Conservation (phyloP, 2,888 invertebrate genomes). For the Lysandra bellargus region DNA sequence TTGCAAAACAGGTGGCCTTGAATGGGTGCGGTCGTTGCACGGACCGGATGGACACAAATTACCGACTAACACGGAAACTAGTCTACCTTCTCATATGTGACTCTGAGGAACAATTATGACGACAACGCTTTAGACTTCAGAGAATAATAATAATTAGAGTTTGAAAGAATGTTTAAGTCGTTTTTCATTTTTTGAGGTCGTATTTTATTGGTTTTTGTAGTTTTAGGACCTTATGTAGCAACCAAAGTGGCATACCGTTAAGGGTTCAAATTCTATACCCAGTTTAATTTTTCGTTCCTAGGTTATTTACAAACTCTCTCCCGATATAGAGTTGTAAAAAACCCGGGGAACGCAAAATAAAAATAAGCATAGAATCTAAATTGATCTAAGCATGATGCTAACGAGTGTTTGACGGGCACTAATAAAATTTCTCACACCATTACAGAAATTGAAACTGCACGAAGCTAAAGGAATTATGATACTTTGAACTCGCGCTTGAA, state of each 20-base stretch:
- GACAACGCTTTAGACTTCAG: neutral
- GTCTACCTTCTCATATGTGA: constrained; percentile 41
- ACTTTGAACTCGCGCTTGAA: neutral
- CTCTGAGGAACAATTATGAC: neutral
- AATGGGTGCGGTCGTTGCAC: constrained; percentile 55
- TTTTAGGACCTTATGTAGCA: neutral
- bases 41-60: constrained; percentile 52
- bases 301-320: too few species aligned
- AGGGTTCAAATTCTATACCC: too few species aligned
- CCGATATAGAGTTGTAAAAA: neutral
- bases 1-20: constrained; percentile 59
- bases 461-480: constrained; percentile 7
- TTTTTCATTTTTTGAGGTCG: neutral
- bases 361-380: neutral
- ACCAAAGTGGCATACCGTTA: neutral
- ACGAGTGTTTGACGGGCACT: neutral
- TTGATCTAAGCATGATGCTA: neutral
- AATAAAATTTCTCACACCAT: constrained; percentile 12
- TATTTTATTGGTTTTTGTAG: neutral
- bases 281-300: too few species aligned
- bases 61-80: constrained; percentile 53
- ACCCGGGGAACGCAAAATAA: neutral
- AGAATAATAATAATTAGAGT: neutral
- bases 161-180: neutral
- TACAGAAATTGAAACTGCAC: constrained; percentile 17